Evolutionary conservation across 2,797 vertebrate species (phyloP), one percentile per base, ranked within the genome.

Genomic region (Pelodytes ibericus): DNA sequence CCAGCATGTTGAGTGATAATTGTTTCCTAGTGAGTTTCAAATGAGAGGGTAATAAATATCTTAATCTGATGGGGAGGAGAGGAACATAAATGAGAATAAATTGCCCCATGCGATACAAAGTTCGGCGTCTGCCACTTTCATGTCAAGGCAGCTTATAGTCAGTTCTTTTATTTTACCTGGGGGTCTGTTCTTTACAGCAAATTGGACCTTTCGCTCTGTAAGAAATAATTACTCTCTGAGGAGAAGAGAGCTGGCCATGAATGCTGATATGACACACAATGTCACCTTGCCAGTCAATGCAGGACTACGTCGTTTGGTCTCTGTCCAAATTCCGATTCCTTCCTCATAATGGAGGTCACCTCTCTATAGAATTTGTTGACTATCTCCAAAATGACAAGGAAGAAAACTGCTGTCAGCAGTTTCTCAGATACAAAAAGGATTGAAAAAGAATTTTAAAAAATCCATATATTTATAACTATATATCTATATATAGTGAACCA

Each of bases 211-310:
- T 94, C 83, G 85, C 91, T 92, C 92, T 87, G 87, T 92, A 93
- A 94, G 93, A 92, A 95, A 94, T 92, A 93, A 92, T 94, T 94
- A 93, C 95, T 93, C 94, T 95, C 94, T 7, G 83, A 92, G 94
- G 94, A 93, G 83, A 89, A 88, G 88, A 90, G 90, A 90, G 89
- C 92, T 82, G 91, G 93, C 89, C 83, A 31, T 79, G 91, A 94
- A 94, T 92, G 94, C 93, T 93, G 94, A 95, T 92, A 90, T 88
- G 92, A 94, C 92, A 90, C 87, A 86, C 94, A 95, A 93, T 92
- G 95, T 96, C 96, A 96, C 96, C 96, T 96, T 95, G 94, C 88
- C 94, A 91, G 83, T 90, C 91, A 90, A 73, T 74, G 82, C 86
- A 87, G 89, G 88, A 83, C 81, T 80, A 76, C 10, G 20, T 79